Evolutionary conservation across 2,888 invertebrate genomes (phyloP).

Genomic region (Chorisops tibialis): DNA sequence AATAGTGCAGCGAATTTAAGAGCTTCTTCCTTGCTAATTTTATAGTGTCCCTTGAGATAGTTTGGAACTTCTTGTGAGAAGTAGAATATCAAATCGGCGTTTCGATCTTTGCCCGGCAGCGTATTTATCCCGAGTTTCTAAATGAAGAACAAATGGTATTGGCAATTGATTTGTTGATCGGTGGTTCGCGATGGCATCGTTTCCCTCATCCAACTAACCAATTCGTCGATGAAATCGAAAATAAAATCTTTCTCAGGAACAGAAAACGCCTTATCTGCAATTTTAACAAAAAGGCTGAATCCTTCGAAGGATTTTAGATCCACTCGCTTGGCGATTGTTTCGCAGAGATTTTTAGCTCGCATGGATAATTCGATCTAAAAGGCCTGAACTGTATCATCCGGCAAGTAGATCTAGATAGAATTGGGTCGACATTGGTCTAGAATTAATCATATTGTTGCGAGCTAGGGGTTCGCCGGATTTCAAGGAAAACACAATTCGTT

Average conservation of each 20-base stretch:
- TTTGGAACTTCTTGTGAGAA: slow-evolving; percentile 92
- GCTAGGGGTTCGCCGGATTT: too few species aligned
- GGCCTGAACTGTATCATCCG: slow-evolving; percentile 90
- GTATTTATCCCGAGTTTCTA: slow-evolving; percentile 92
- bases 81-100: slow-evolving; percentile 90
- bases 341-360: slow-evolving; percentile 79
- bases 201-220: slow-evolving; percentile 86
- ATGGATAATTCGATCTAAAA: slow-evolving; percentile 93
- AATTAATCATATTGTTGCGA: too few species aligned
- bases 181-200: slow-evolving; percentile 60
- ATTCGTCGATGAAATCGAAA: slow-evolving; percentile 90
- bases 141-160: slow-evolving; percentile 95
- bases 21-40: slow-evolving; percentile 69
- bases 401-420: slow-evolving; percentile 72
- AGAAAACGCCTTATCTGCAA: slow-evolving; percentile 79
- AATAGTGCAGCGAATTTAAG: slow-evolving; percentile 77
- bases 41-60: slow-evolving; percentile 87
- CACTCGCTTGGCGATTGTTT: slow-evolving; percentile 73
- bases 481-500: too few species aligned
- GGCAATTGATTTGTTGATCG: slow-evolving; percentile 62
- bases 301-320: slow-evolving; percentile 78
- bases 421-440: neutral
- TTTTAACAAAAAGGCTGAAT: slow-evolving; percentile 90
- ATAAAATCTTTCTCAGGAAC: slow-evolving; percentile 91
- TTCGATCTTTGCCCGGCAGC: slow-evolving; percentile 76